Conservation (phyloP, 2,888 invertebrate species). For the Psylliodes chrysocephalus region DNA sequence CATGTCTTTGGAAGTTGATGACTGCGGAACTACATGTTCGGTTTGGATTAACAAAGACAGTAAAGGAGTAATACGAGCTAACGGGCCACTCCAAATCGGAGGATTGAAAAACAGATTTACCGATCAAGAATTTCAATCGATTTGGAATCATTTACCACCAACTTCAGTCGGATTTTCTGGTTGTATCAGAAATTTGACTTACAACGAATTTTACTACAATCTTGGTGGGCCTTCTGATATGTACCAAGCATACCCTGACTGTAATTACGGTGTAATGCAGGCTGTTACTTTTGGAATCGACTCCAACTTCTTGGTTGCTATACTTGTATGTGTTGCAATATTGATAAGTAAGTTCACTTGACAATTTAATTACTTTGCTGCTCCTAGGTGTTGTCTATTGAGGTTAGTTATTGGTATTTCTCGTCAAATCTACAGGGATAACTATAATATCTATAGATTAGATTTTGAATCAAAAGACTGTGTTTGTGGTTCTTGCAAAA, state of each 20-base stretch:
- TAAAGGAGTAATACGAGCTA: conserved; percentile 69
- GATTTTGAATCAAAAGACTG: too few species aligned
- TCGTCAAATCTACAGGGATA: too few species aligned
- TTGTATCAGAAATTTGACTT: conserved; percentile 91
- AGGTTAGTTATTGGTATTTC: too few species aligned
- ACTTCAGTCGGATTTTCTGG: conserved; percentile 81
- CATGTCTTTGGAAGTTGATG: conserved; percentile 60
- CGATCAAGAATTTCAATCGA: conserved; percentile 70
- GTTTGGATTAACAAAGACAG: conserved; percentile 53
- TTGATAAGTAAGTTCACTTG: conserved; percentile 76
- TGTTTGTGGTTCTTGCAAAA: too few species aligned
- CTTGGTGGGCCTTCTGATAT: conserved; percentile 82
- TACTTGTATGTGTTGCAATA: conserved; percentile 87
- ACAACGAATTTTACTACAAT: conserved; percentile 89
- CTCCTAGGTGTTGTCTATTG: too few species aligned
- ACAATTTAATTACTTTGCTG: too few species aligned
- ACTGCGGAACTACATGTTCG: conserved; percentile 60
- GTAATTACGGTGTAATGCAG: conserved; percentile 77
- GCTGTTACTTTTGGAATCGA: conserved; percentile 86
- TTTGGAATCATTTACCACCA: conserved; percentile 78
- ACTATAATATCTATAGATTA: too few species aligned
- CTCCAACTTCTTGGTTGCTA: conserved; percentile 88
- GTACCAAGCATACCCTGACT: conserved; percentile 74
- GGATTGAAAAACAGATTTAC: conserved; percentile 76
- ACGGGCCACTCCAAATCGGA: conserved; percentile 89